These are phyloP conservation scores for Aricia artaxerxes DNA, from an alignment of 2,888 invertebrate species.

Conservation along the genomic window DNA sequence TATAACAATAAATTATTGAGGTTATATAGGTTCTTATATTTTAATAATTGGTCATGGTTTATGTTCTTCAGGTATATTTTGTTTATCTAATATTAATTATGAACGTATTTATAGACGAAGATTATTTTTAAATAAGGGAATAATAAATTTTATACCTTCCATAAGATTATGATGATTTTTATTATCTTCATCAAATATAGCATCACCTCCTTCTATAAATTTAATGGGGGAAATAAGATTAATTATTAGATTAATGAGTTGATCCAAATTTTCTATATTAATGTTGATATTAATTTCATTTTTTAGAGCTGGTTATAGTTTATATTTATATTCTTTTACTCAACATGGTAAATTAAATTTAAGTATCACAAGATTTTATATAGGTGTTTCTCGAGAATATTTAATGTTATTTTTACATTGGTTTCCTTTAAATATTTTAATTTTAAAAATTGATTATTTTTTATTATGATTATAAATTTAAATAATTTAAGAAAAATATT, in stretches of 20 bases:
- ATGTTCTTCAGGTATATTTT: constrained; percentile 84
- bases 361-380: constrained; percentile 73
- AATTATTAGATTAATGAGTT: constrained; percentile 80
- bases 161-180: constrained; percentile 84
- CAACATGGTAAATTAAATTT: constrained; percentile 82
- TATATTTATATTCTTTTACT: constrained; percentile 82
- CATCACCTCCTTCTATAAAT: constrained; percentile 84
- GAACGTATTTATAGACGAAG: constrained; percentile 82
- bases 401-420: constrained; percentile 82
- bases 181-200: constrained; percentile 82
- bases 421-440: constrained; percentile 82
- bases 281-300: constrained; percentile 81
- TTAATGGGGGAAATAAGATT: constrained; percentile 84
- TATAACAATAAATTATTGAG: constrained; percentile 79
- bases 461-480: constrained; percentile 78
- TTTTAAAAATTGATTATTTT: constrained; percentile 77
- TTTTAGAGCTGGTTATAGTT: constrained; percentile 83
- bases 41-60: constrained; percentile 84
- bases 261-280: constrained; percentile 73
- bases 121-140: constrained; percentile 82
- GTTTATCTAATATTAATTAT: constrained; percentile 83
- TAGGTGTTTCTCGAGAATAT: constrained; percentile 77
- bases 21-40: constrained; percentile 72
- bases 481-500: constrained; percentile 85
- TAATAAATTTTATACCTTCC: constrained; percentile 81